phyloP scores from a whole-genome alignment of 2,888 invertebrate species.

The Gryllus longicercus region DNA sequence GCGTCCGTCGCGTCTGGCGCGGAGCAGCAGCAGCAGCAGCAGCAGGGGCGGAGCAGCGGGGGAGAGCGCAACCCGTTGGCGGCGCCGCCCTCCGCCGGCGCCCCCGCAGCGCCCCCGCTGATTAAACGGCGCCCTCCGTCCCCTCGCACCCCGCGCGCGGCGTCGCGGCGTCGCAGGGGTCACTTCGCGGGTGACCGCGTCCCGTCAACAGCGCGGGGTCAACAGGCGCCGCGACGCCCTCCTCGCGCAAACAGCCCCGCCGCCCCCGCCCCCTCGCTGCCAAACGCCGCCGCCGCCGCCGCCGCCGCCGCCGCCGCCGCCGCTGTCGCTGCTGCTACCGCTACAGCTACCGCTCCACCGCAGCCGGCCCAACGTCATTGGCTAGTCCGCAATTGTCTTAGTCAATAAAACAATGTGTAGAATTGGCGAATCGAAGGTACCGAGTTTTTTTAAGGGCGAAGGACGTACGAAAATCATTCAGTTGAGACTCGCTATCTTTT shows the following conservation, averaged over 20 bases:
- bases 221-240: background rate
- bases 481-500: too few species aligned
- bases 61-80: background rate
- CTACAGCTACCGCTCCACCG: background rate
- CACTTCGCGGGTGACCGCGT: background rate
- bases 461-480: too few species aligned
- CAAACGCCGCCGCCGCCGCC: background rate
- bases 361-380: background rate
- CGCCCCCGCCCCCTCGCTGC: background rate
- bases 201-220: background rate
- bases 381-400: too few species aligned
- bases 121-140: background rate
- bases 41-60: background rate
- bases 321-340: background rate
- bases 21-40: background rate
- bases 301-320: background rate
- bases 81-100: background rate
- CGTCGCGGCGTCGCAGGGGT: background rate
- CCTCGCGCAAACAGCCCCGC: background rate
- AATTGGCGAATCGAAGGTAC: too few species aligned
- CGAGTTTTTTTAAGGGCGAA: too few species aligned
- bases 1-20: background rate
- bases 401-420: too few species aligned
- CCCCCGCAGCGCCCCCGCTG: background rate
- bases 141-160: background rate